These are phyloP conservation scores for Oceanodroma tethys DNA, from an alignment of 2,113 vertebrate species.

Conservation along the genomic window DNA sequence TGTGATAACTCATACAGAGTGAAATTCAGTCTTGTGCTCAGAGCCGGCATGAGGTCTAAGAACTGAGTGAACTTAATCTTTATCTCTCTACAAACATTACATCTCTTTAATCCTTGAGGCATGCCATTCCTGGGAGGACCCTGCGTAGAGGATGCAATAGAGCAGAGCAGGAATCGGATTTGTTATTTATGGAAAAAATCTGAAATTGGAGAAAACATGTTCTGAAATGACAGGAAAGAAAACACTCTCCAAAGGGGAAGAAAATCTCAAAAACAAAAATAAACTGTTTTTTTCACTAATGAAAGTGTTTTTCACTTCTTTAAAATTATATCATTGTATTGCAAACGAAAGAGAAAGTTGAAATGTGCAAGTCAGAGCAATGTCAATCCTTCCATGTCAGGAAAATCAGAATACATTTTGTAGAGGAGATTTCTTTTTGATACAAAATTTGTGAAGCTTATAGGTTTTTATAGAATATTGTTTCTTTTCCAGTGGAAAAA, in stretches of 20 bases:
- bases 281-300: not conserved
- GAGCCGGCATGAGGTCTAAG: conserved; percentile 36
- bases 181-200: conserved; percentile 47
- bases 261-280: conserved; percentile 7
- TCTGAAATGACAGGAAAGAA: conserved; percentile 54
- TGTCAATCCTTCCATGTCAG: not conserved
- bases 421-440: not conserved
- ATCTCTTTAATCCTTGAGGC: conserved; percentile 57
- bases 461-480: not conserved
- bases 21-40: conserved; percentile 32
- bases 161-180: not conserved
- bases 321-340: not conserved
- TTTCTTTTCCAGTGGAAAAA: not conserved
- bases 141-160: conserved; percentile 1
- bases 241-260: conserved; percentile 15
- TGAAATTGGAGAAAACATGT: not conserved
- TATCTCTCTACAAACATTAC: conserved; percentile 53
- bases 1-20: conserved; percentile 56
- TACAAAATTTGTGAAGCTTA: not conserved
- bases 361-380: not conserved
- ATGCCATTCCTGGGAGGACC: conserved; percentile 51
- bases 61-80: conserved; percentile 41
- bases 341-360: not conserved
- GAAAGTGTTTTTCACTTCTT: not conserved
- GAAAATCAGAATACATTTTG: not conserved